Conservation (phyloP, 2,113 vertebrate species). For the Nothocercus julius region DNA sequence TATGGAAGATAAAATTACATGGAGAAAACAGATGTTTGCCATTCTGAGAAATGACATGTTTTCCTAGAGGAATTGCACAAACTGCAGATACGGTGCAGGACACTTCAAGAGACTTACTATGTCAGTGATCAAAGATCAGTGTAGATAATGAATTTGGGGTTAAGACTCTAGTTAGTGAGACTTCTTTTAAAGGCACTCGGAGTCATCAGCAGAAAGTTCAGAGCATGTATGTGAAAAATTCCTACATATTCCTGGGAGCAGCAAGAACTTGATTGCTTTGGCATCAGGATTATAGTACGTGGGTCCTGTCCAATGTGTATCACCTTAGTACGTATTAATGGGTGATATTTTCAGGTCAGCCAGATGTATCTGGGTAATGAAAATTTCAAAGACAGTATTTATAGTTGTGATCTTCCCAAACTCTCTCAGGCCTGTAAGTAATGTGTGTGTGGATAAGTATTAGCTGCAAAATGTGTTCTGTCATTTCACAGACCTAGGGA, state of each 20-base stretch:
- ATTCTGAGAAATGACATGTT: background rate
- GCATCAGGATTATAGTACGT: background rate
- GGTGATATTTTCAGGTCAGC: background rate
- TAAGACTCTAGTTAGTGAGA: background rate
- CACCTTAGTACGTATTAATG: rapidly evolving
- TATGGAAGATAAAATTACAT: background rate
- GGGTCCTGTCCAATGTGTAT: background rate
- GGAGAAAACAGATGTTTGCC: background rate
- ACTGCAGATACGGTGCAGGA: background rate
- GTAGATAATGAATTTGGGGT: background rate
- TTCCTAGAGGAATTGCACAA: background rate
- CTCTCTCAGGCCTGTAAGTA: background rate
- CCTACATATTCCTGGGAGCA: background rate
- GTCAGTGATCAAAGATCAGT: background rate
- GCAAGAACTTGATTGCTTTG: background rate
- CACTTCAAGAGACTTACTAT: background rate
- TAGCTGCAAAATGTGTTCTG: background rate
- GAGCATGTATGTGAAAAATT: background rate
- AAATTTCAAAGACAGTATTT: background rate
- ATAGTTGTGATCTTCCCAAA: background rate
- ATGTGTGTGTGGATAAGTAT: rapidly evolving
- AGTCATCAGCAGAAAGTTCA: background rate
- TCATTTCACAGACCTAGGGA: background rate
- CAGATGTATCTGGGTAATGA: background rate
- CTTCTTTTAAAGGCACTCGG: background rate